Evolutionary conservation across 2,113 vertebrate species (phyloP).

Genomic region (Hippocampus zosterae): DNA sequence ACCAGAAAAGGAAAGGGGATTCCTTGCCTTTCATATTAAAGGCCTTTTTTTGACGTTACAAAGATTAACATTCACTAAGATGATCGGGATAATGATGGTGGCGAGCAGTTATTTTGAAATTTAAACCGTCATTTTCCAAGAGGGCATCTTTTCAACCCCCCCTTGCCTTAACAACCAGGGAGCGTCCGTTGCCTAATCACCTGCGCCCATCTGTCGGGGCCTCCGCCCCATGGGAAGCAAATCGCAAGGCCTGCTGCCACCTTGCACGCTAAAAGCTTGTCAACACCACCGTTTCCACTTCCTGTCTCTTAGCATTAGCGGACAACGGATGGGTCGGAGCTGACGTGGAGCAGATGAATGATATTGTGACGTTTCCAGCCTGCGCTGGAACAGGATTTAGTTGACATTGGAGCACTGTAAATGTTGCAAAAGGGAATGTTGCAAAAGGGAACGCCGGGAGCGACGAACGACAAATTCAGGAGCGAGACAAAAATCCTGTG

Average conservation of each 20-base stretch:
- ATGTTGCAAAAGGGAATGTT: constrained; percentile 33
- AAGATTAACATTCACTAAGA: neutral
- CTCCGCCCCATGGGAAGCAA: neutral
- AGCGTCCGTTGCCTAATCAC: neutral
- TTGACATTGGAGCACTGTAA: constrained; percentile 25
- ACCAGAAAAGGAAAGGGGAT: neutral
- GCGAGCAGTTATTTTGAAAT: neutral
- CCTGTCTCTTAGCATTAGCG: neutral
- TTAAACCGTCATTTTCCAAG: neutral
- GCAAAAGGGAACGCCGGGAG: constrained; percentile 27
- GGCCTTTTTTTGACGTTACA: neutral
- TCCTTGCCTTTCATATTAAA: neutral
- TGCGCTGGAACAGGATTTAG: constrained; percentile 2
- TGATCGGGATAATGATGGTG: neutral
- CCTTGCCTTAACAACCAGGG: neutral
- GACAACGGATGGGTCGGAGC: neutral
- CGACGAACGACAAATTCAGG: constrained; percentile 16
- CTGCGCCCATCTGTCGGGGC: neutral
- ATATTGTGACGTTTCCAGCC: constrained; percentile 4
- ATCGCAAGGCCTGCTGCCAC: neutral
- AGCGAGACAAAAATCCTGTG: neutral
- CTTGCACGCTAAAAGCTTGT: constrained; percentile 2
- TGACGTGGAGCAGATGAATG: constrained; percentile 6
- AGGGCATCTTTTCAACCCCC: neutral
- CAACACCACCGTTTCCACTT: neutral